These are phyloP conservation scores for Pachyramphus minor DNA, from an alignment of 2,113 vertebrate genomes.

Conservation along the genomic window DNA sequence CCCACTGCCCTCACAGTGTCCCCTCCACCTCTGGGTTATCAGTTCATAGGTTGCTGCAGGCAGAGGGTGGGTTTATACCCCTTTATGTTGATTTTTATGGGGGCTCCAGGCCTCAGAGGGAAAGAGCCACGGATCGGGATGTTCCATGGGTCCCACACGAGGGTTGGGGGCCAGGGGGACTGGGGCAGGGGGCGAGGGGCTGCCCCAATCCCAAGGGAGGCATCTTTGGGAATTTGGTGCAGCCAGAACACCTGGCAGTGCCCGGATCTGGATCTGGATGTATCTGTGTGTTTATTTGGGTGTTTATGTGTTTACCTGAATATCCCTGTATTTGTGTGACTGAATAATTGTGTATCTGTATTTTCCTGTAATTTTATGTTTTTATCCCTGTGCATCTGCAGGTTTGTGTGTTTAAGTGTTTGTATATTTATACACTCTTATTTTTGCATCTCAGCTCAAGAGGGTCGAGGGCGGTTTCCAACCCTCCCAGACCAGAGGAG, in stretches of 20 bases:
- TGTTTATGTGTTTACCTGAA: not conserved
- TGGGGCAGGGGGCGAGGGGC: not conserved
- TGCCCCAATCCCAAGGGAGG: not conserved
- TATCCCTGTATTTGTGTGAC: rapidly evolving
- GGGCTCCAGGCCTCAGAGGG: not conserved
- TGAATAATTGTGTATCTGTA: rapidly evolving
- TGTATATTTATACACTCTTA: rapidly evolving
- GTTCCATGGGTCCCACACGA: not conserved
- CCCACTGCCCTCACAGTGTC: not conserved
- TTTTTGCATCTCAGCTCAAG: not conserved
- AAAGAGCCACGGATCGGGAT: no score
- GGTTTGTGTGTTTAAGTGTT: no score
- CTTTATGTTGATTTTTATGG: no score
- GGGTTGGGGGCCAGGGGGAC: not conserved
- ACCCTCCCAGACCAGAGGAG: no score
- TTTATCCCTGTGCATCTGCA: rapidly evolving
- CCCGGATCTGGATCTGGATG: not conserved
- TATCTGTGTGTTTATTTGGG: no score
- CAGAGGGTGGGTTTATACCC: rapidly evolving
- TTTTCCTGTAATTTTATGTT: no score
- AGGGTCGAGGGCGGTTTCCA: no score
- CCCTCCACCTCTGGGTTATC: rapidly evolving
- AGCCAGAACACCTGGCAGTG: not conserved
- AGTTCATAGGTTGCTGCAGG: rapidly evolving
- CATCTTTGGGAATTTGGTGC: rapidly evolving